These are phyloP conservation scores for Numida meleagris DNA, from an alignment of 2,113 vertebrate genomes.

Conservation along the genomic window DNA sequence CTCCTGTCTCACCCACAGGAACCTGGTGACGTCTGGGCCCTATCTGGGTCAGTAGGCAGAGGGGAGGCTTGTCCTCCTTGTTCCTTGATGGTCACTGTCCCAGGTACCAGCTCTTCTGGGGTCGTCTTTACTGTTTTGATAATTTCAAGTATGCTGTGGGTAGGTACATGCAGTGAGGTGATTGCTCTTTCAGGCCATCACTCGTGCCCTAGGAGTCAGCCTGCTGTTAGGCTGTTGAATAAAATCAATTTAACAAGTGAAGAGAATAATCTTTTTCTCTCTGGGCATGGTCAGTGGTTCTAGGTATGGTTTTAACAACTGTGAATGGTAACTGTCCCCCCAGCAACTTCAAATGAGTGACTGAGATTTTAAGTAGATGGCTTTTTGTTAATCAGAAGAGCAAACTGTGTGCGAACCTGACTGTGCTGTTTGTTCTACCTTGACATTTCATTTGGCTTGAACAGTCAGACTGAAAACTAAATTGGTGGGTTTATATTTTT, in stretches of 20 bases:
- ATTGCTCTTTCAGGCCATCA: not conserved
- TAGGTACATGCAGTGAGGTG: not conserved
- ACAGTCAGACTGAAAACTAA: not conserved
- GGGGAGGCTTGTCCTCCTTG: not conserved
- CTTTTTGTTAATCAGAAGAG: constrained; percentile 9
- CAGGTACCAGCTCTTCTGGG: not conserved
- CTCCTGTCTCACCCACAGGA: not conserved
- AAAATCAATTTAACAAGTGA: not conserved
- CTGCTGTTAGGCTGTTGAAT: not conserved
- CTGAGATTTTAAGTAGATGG: not conserved
- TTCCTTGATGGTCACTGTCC: not conserved
- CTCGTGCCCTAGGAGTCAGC: not conserved
- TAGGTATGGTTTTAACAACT: not conserved
- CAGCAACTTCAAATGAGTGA: not conserved
- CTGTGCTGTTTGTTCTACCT: constrained; percentile 1
- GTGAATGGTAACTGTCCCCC: not conserved
- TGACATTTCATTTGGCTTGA: not conserved
- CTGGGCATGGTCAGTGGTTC: not conserved
- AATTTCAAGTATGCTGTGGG: not conserved
- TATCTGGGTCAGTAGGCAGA: not conserved
- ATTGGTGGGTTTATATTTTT: not conserved
- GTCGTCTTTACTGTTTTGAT: not conserved
- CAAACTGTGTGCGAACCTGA: not conserved
- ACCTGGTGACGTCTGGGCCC: not conserved
- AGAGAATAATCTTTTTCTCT: not conserved